Percentiles rank a stretch among this genome's conserved stretches.
phyloP scores from a whole-genome alignment of 2,797 vertebrate genomes.

The Coregonus suidteri region DNA sequence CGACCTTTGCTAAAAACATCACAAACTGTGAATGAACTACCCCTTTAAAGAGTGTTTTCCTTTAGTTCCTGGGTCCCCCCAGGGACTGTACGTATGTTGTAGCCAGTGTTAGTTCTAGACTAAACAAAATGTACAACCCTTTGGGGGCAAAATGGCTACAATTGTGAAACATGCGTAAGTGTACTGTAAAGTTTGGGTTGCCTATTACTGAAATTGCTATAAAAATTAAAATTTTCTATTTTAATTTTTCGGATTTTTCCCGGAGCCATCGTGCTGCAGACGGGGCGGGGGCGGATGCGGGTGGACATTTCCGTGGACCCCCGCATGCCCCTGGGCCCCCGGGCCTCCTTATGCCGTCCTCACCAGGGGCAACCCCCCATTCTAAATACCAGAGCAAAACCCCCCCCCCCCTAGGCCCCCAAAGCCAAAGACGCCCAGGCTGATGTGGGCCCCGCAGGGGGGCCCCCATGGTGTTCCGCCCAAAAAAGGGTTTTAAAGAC shows the following conservation, averaged over 20 bases:
- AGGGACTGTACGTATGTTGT: no score
- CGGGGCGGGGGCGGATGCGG: conserved; percentile 98
- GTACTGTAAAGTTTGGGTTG: background rate
- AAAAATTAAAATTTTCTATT: background rate
- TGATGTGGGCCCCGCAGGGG: conserved; percentile 98
- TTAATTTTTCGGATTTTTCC: background rate
- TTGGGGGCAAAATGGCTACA: background rate
- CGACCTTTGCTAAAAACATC: background rate
- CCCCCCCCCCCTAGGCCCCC: conserved; percentile 92
- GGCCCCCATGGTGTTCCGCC: conserved; percentile 91
- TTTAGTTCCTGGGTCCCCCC: no score
- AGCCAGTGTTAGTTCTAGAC: background rate
- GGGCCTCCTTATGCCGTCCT: conserved; percentile 89
- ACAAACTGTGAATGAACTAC: no score
- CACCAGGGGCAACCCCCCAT: conserved; percentile 98
- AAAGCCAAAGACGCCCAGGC: conserved; percentile 97
- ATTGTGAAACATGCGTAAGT: background rate
- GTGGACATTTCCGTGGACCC: conserved; percentile 97
- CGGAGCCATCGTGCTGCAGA: conserved; percentile 95
- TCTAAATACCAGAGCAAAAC: conserved; percentile 97
- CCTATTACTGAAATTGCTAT: background rate
- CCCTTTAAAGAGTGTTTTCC: background rate
- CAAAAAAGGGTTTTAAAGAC: conserved; percentile 80
- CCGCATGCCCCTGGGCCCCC: conserved; percentile 90
- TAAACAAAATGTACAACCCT: background rate